Conservation (phyloP, 2,113 vertebrate species). For the Pseudolaguvia tuberculata region DNA sequence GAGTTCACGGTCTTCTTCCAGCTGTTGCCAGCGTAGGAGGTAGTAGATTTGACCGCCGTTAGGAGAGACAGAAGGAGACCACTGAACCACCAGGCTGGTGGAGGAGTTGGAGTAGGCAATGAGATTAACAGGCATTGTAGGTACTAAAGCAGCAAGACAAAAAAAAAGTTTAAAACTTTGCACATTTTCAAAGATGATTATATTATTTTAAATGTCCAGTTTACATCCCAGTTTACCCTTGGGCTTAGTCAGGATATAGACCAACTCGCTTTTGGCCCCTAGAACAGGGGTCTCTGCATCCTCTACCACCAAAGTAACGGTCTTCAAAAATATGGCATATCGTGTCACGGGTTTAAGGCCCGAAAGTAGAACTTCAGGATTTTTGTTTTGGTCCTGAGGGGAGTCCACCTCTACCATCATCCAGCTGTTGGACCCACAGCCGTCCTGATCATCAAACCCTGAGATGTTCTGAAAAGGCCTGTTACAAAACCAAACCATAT, state of each 20-base stretch:
- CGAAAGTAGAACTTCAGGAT: constrained; percentile 83
- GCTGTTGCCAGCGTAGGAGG: constrained; percentile 92
- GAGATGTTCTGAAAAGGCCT: constrained; percentile 85
- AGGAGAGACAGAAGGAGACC: constrained; percentile 85
- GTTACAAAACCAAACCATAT: not conserved
- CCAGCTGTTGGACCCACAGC: constrained; percentile 97
- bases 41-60: constrained; percentile 95
- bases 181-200: not conserved
- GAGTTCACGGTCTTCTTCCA: constrained; percentile 88
- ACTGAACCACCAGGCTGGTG: constrained; percentile 87
- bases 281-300: constrained; percentile 76
- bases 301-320: constrained; percentile 85
- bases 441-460: constrained; percentile 90
- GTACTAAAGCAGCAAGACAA: constrained; percentile 66
- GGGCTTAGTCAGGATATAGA: constrained; percentile 92
- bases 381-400: constrained; percentile 75
- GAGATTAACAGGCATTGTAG: constrained; percentile 89
- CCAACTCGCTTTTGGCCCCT: constrained; percentile 90
- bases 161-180: not conserved
- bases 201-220: not conserved
- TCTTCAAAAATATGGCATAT: constrained; percentile 92
- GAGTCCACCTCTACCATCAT: constrained; percentile 95
- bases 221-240: constrained; percentile 70
- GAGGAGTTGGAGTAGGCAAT: constrained; percentile 91
- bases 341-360: constrained; percentile 92